These are phyloP conservation scores for Xenops minutus DNA, from an alignment of 2,797 vertebrate species.

Conservation along the genomic window DNA sequence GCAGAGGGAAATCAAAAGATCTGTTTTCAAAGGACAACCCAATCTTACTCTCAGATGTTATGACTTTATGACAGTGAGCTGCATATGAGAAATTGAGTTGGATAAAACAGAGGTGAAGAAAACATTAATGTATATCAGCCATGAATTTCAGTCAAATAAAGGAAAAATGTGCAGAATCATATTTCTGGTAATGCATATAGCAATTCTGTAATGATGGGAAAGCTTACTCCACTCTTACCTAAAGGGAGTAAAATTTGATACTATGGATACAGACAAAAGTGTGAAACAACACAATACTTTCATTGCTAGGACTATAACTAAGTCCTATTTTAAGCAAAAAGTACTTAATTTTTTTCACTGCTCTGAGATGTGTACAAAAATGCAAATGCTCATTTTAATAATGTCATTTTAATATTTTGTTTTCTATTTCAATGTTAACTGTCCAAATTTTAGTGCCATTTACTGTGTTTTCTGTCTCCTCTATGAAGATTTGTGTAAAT, in stretches of 20 bases:
- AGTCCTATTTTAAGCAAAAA: background rate
- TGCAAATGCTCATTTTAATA: background rate
- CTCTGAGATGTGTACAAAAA: background rate
- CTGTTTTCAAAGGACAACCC: background rate
- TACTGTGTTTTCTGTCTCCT: background rate
- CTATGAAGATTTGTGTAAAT: background rate
- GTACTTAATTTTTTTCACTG: background rate
- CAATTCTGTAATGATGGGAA: background rate
- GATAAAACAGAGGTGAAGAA: background rate
- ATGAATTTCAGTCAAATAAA: background rate
- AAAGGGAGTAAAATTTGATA: background rate
- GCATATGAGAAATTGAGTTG: background rate
- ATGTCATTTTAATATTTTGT: background rate
- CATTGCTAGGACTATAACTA: background rate
- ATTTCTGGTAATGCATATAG: background rate
- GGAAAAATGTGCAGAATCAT: background rate
- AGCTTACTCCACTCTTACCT: background rate
- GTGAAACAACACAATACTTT: background rate
- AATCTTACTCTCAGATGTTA: background rate
- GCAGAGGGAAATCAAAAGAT: background rate
- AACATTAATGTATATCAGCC: background rate
- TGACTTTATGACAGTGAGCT: background rate
- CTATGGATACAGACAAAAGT: background rate
- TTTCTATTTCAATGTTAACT: background rate
- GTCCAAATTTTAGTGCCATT: background rate